Base-by-base conservation (phyloP, 2,113 vertebrate species). In the Indri indri region DNA sequence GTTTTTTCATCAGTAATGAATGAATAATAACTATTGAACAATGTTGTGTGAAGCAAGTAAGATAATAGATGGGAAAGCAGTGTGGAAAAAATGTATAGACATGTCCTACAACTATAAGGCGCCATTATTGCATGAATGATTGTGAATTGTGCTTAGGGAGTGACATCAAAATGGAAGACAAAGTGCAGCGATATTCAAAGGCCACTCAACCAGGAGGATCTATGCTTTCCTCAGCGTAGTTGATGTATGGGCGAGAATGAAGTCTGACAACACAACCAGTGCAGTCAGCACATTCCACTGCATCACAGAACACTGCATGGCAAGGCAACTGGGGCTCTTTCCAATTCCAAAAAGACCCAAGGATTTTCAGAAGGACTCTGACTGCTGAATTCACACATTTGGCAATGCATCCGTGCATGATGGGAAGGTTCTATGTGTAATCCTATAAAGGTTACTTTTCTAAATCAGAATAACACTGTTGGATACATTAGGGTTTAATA, bases 11-110 rank as follows among this genome's bases (percentile, higher is more conserved):
- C 71, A 37, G 47, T 42, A 96, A 90, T 17, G 22, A 76, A 87
- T 95, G 66, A 95, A 61, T 81, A 89, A 94, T 85, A 94, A 79
- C 37, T 91, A 91, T 92, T 95, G 83, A 93, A 91, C 32, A 91
- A 73, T 74, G 77, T 40, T 85, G 37, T 82, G 16, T 32, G 92
- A 84, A 97, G 54, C 73, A 97, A 89, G 89, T 95, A 91, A 74
- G 52, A 86, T 95, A 95, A 94, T 61, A 76, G 11, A 93, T 95
- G 90, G 84, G 65, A 86, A 94, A 92, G 22, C 91, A 77, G 40
- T 47, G 73, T 83, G 63, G 11, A 9, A 57, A 71, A 91, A 95
- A 65, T 87, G 71, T 82, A 50, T n/a, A 76, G 90, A 90, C 79
- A 52, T 83, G 65, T 80, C 92, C 88, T 90, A 79, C 63, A 83